These are phyloP conservation scores for Sebastes vulpes DNA, from an alignment of 2,797 vertebrate species.

Conservation along the genomic window DNA sequence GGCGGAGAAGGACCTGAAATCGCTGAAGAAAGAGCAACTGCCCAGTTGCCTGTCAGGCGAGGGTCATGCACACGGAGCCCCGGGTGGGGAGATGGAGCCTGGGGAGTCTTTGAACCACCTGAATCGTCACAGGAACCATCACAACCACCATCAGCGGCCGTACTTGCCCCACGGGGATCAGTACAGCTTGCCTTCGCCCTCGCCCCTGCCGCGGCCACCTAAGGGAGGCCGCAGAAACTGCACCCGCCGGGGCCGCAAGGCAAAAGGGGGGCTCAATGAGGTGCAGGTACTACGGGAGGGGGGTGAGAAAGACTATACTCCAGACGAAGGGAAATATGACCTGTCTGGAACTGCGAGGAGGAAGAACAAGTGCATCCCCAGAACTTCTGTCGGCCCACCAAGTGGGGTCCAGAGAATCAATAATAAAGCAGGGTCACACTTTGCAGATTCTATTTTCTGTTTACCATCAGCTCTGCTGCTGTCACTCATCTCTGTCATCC, in stretches of 20 bases:
- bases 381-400: conserved; percentile 91
- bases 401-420: conserved; percentile 94
- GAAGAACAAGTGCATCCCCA: conserved; percentile 94
- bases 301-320: conserved; percentile 87
- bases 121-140: conserved; percentile 80
- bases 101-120: conserved; percentile 89
- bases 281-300: conserved; percentile 79
- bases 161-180: conserved; percentile 83
- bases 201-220: conserved; percentile 82
- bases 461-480: conserved; percentile 83
- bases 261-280: conserved; percentile 87
- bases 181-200: conserved; percentile 79
- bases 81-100: conserved; percentile 55
- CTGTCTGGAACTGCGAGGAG: conserved; percentile 85
- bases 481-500: conserved; percentile 84
- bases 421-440: conserved; percentile 70
- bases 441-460: conserved; percentile 45
- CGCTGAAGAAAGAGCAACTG: conserved; percentile 89
- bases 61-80: conserved; percentile 26
- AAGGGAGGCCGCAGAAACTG: conserved; percentile 92
- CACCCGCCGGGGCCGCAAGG: conserved; percentile 89
- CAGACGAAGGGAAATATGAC: conserved; percentile 87
- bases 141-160: conserved; percentile 83
- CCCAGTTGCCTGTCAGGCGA: conserved; percentile 85
- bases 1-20: conserved; percentile 91